Percentiles rank a stretch among this genome's conserved stretches.
These are phyloP conservation scores for Oreochromis tanganicae DNA, from an alignment of 2,113 vertebrate genomes.

Conservation along the genomic window DNA sequence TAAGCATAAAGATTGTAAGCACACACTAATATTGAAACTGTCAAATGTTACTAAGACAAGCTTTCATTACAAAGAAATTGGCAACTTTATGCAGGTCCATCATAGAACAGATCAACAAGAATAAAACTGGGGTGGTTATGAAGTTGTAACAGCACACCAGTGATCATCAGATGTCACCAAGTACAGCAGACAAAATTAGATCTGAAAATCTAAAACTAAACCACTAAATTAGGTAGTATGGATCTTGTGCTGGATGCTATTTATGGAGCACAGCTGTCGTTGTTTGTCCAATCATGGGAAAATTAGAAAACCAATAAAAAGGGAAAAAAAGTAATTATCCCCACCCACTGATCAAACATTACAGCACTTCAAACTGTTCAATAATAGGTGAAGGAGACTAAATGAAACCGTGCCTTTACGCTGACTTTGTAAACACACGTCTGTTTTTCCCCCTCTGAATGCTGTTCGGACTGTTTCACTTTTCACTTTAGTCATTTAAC, in stretches of 20 bases:
- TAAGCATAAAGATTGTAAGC: neutral
- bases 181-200: neutral
- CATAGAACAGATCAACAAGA: neutral
- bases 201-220: neutral
- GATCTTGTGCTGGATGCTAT: neutral
- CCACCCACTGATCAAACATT: slow-evolving; percentile 25
- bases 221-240: neutral
- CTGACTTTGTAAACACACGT: slow-evolving; percentile 58
- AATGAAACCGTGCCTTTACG: slow-evolving; percentile 45
- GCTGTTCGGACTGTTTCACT: slow-evolving; percentile 39
- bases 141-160: neutral
- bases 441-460: slow-evolving; percentile 35
- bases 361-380: neutral
- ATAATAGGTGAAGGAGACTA: slow-evolving; percentile 8
- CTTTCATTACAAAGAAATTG: neutral
- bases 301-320: slow-evolving; percentile 7
- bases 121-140: neutral
- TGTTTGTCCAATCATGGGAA: slow-evolving; percentile 36
- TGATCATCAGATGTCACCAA: neutral
- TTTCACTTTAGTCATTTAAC: slow-evolving; percentile 67
- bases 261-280: neutral
- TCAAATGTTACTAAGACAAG: neutral
- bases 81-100: neutral
- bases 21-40: neutral
- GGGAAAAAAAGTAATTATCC: neutral